These are phyloP conservation scores for Thomomys bottae DNA, from an alignment of 2,113 vertebrate species.

Conservation along the genomic window DNA sequence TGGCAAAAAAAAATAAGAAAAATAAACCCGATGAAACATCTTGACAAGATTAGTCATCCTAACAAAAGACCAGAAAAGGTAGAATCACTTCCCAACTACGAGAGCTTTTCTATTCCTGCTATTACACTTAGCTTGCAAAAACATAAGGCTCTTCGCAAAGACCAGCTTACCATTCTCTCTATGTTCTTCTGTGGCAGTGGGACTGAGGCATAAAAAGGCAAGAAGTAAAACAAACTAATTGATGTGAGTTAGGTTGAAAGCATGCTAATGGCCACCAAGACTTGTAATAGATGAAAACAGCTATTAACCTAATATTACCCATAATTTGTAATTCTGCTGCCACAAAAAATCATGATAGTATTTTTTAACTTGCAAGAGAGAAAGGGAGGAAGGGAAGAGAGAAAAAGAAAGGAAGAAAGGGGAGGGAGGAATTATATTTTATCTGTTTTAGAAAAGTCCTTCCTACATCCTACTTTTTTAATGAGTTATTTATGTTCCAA, in stretches of 20 bases:
- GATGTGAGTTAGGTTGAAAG: neutral
- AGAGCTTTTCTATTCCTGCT: neutral
- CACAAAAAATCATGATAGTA: neutral
- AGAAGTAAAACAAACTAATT: neutral
- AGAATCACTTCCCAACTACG: neutral
- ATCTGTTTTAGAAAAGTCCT: neutral
- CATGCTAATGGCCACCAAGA: neutral
- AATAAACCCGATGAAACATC: neutral
- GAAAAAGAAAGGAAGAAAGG: no score
- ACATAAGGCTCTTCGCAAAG: neutral
- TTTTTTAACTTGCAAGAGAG: conserved; percentile 18
- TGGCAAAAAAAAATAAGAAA: no score
- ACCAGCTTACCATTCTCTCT: neutral
- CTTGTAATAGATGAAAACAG: neutral
- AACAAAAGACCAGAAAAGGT: neutral
- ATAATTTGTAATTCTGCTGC: neutral
- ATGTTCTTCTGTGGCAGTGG: neutral
- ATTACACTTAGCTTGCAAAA: neutral
- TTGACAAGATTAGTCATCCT: neutral
- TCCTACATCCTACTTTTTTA: neutral
- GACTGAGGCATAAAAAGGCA: neutral
- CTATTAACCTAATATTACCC: conserved; percentile 9
- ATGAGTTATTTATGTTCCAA: neutral
- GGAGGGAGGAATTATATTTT: neutral
- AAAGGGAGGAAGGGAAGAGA: no score